A percentile compares a stretch with the other conserved stretches of the same genome.
These are phyloP conservation scores for Sterrhoptilus dennistouni DNA, from an alignment of 2,113 vertebrate species.

Conservation along the genomic window DNA sequence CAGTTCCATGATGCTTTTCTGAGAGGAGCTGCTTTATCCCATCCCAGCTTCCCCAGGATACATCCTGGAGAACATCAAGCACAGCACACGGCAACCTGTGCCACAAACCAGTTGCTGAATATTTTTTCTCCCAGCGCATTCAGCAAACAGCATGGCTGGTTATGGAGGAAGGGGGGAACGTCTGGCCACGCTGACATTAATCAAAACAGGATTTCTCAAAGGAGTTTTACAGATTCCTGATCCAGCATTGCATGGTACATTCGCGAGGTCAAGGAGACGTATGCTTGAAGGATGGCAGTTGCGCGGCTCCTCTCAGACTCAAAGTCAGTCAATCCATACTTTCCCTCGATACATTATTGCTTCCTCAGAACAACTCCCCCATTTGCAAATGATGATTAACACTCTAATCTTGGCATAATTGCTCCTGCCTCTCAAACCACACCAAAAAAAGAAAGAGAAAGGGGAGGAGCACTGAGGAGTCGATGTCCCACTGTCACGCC, in stretches of 20 bases:
- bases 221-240: background rate
- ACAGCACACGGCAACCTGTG: background rate
- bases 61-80: background rate
- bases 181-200: background rate
- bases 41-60: background rate
- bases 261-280: background rate
- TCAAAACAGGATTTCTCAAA: background rate
- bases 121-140: background rate
- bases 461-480: background rate
- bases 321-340: background rate
- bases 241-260: background rate
- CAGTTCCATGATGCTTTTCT: background rate
- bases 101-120: background rate
- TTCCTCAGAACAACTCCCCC: slow-evolving; percentile 11
- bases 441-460: background rate
- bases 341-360: background rate
- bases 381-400: slow-evolving; percentile 23
- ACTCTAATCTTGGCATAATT: background rate
- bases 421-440: background rate
- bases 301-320: background rate
- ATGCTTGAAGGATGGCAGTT: background rate
- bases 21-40: background rate
- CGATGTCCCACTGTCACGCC: background rate
- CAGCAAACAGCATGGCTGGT: background rate
- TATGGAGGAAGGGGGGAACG: background rate